Base-by-base conservation (phyloP, 2,113 vertebrate species). In the Helogale parvula region DNA sequence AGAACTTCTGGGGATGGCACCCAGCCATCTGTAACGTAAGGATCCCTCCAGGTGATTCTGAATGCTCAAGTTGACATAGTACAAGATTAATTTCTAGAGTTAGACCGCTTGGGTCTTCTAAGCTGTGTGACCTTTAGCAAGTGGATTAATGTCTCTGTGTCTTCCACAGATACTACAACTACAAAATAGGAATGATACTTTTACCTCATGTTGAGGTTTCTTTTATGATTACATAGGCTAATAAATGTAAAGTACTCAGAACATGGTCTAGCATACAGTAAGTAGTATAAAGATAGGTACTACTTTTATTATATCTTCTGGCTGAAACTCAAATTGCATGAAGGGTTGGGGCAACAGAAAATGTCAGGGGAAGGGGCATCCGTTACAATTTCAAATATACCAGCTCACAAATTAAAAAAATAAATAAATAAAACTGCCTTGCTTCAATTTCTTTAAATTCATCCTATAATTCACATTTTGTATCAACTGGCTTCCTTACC, bases 371-470 rank as follows among this genome's bases (percentile, higher is more conserved):
- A 82, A 74, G n/a, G 57, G 5, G 3, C 19, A 31, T 71, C 23
- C 47, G 38, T 88, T 92, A 47, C 14, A 65, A 50, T 74, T 82
- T 97, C 54, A 90, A 96, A 95, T 87, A 74, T 3, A 69, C 35
- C 33, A 77, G 25, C 25, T 54, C 35, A 35, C 29, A 76, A 96
- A 77, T 83, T 45, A 60, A 65, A 74, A 77, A 11, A 13, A n/a
- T n/a, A n/a, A n/a, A n/a, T n/a, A 79, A 92, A 66, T 82, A 38
- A 86, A 93, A 69, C 7, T 50, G 17, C 3, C 25, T 77, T 45
- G 35, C 21, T 93, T 82, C 54, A 50, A 29, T 79, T 35, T n/a
- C 63, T 95, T 89, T 41, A 72, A 66, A 69, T 27, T 38, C 41
- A 66, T 85, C 84, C 23, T 38, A 14, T 69, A 86, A 93, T 72